phyloP scores from a whole-genome alignment of 2,113 vertebrate species.

The Nycticorax nycticorax region DNA sequence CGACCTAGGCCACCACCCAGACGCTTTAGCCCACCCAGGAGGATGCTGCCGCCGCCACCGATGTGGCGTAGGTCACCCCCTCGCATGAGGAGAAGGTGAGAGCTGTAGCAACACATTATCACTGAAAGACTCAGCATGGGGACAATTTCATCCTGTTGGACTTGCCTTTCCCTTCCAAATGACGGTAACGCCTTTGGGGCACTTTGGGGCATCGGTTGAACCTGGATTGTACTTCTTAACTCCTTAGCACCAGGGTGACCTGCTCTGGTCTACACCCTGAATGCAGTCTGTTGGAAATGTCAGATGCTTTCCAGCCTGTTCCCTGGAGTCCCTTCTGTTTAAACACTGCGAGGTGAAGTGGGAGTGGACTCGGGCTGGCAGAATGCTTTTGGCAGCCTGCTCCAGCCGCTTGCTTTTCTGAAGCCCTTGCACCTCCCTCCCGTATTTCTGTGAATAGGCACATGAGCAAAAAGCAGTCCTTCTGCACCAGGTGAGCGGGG shows the following conservation, averaged over 20 bases:
- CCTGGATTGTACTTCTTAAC: background rate
- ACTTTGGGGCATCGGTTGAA: background rate
- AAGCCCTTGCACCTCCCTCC: background rate
- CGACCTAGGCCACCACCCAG: constrained; percentile 84
- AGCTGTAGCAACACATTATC: rapidly evolving
- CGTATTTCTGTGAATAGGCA: background rate
- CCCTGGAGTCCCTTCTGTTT: background rate
- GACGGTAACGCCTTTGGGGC: background rate
- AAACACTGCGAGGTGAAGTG: background rate
- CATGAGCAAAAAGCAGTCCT: background rate
- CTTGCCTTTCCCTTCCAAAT: background rate
- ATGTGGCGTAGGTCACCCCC: constrained; percentile 95
- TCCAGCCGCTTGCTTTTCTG: background rate
- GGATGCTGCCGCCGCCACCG: constrained; percentile 90
- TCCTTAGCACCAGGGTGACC: background rate
- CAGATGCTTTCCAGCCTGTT: background rate
- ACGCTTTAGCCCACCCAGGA: constrained; percentile 87
- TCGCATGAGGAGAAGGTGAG: constrained; percentile 92
- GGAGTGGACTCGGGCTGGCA: background rate
- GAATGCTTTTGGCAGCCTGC: background rate
- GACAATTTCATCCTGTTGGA: background rate
- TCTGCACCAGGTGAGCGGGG: background rate
- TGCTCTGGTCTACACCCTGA: background rate
- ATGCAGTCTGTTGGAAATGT: background rate
- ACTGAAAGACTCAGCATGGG: rapidly evolving